A percentile compares a stretch with the other conserved stretches of the same genome.
Evolutionary conservation across 2,888 invertebrate species (phyloP).

Genomic region (Platycnemis pennipes): DNA sequence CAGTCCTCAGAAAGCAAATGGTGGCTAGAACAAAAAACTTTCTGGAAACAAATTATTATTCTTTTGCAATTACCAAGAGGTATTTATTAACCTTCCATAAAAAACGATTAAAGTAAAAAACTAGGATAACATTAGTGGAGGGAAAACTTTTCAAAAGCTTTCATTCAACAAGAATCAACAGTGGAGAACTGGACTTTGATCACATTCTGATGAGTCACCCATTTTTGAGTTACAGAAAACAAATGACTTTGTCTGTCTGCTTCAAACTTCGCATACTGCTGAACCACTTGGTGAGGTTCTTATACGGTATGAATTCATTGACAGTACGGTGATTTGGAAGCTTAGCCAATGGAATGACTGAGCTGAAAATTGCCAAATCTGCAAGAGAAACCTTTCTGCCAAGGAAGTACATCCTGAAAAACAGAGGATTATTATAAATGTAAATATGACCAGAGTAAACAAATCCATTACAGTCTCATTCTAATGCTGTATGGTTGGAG

Average conservation of each 20-base stretch:
- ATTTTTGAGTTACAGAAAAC: background rate
- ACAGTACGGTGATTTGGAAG: background rate
- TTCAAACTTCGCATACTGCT: background rate
- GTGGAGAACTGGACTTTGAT: background rate
- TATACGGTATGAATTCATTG: background rate
- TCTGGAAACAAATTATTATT: background rate
- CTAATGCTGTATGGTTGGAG: too few species aligned
- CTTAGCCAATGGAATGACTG: conserved; percentile 76
- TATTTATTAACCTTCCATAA: background rate
- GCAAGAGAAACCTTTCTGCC: conserved; percentile 78
- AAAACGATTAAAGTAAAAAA: background rate
- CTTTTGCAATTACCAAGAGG: background rate
- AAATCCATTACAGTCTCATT: too few species aligned
- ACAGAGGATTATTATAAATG: too few species aligned
- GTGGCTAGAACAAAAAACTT: background rate
- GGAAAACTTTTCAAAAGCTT: background rate
- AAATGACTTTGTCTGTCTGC: background rate
- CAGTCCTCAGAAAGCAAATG: too few species aligned
- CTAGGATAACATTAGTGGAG: background rate
- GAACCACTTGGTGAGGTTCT: conserved; percentile 37
- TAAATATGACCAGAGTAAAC: too few species aligned
- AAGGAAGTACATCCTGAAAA: conserved; percentile 78
- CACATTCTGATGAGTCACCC: background rate
- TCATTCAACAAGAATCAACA: background rate
- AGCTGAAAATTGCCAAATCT: conserved; percentile 77